Conservation (phyloP, 2,888 invertebrate genomes). For the Pheosia tremula region DNA sequence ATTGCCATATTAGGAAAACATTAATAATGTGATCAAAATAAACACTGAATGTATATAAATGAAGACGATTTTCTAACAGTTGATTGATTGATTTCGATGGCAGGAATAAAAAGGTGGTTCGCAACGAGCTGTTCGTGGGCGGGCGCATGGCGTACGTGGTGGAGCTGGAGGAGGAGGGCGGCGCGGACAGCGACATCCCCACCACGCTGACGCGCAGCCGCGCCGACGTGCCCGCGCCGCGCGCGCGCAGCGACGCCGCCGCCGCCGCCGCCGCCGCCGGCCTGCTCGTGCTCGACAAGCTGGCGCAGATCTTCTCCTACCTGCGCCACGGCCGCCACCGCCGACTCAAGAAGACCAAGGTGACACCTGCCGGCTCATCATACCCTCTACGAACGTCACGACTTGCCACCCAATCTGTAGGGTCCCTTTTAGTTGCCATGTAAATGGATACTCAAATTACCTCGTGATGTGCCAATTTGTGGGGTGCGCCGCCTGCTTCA, state of each 20-base stretch:
- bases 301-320: slow-evolving; percentile 98
- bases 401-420: no score
- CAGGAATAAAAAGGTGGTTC: slow-evolving; percentile 89
- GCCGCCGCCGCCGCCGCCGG: slow-evolving; percentile 91
- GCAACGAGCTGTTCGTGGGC: slow-evolving; percentile 96
- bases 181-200: slow-evolving; percentile 92
- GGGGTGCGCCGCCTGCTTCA: no score
- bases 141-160: slow-evolving; percentile 99
- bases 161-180: slow-evolving; percentile 93
- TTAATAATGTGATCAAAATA: no score
- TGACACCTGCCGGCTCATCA: slow-evolving; percentile 31
- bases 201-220: slow-evolving; percentile 97
- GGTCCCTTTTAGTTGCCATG: no score
- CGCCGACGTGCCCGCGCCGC: slow-evolving; percentile 93
- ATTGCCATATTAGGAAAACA: no score
- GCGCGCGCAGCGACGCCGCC: slow-evolving; percentile 75
- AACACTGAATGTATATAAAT: no score
- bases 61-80: no score
- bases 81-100: slow-evolving; percentile 1
- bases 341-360: slow-evolving; percentile 90
- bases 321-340: slow-evolving; percentile 93
- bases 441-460: no score
- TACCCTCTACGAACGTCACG: no score
- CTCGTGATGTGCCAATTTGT: no score
- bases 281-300: slow-evolving; percentile 96